Base-by-base conservation (phyloP, 2,113 vertebrate species). In the Chunga burmeisteri region DNA sequence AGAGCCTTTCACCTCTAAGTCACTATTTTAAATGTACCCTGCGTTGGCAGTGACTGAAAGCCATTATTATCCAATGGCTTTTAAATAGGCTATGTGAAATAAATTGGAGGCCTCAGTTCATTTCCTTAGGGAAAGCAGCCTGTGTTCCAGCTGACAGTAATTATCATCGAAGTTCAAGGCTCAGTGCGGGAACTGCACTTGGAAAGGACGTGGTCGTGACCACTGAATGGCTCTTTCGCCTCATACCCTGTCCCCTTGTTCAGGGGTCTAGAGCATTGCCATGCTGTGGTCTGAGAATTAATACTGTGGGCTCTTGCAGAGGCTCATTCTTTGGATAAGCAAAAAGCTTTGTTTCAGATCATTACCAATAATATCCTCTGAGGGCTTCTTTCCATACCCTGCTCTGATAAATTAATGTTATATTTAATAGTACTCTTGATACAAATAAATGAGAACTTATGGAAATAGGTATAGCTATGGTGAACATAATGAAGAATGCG, bases 401-500 rank as follows among this genome's bases (percentile, higher is more conserved):
- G 32, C 62, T 95, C 70, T 68, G 84, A 72, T 53, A 89, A 91
- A 93, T 92, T 87, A 94, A 86, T 75, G 36, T 32, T 73, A n/a
- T 73, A 82, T 84, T 95, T 95, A 84, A 94, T 96, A 75, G 65
- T 80, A 30, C 61, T 91, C 93, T 87, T 79, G 93, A n/a, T 94
- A 82, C 49, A 96, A 97, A 94, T 94, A 84, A 91, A 93, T 78
- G 81, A 92, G 80, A 91, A 75, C 88, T 92, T 90, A 88, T 14
- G 36, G 70, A 88, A 84, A 91, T 79, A 92, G 18, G 40, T 95
- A 87, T 71, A 72, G 58, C 73, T 75, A 19, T 42, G 32, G 83
- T 68, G 88, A 94, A 53, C 72, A 88, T 89, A 94, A 94, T 82
- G 61, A 96, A 94, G 65, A 96, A 84, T 75, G 34, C 67, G 65